These are phyloP conservation scores for Meteorus cinctellus DNA, from an alignment of 2,888 invertebrate species.

Conservation along the genomic window DNA sequence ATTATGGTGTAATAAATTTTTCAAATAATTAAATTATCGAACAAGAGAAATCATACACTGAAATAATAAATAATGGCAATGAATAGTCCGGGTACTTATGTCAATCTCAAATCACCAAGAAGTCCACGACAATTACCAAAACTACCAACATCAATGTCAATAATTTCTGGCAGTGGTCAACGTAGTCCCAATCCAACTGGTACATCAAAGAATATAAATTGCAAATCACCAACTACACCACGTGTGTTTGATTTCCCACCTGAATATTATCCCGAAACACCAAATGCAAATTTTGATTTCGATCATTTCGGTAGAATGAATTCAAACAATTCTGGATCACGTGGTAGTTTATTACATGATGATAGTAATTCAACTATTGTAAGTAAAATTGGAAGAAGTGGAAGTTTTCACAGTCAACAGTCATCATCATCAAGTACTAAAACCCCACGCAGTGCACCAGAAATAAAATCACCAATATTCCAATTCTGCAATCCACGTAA, in stretches of 20 bases:
- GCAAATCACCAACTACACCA: slow-evolving; percentile 77
- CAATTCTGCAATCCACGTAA: slow-evolving; percentile 64
- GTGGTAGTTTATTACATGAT: slow-evolving; percentile 46
- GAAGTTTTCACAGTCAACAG: slow-evolving; percentile 49
- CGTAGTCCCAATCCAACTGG: slow-evolving; percentile 74
- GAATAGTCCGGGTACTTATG: slow-evolving; percentile 77
- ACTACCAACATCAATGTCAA: slow-evolving; percentile 73
- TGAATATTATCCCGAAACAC: slow-evolving; percentile 60
- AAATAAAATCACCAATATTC: slow-evolving; percentile 56
- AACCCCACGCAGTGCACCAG: slow-evolving; percentile 52
- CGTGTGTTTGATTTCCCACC: slow-evolving; percentile 67
- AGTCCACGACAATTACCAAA: slow-evolving; percentile 77
- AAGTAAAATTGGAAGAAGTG: slow-evolving; percentile 44
- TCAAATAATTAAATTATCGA: background rate
- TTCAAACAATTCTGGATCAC: slow-evolving; percentile 43
- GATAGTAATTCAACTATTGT: slow-evolving; percentile 32
- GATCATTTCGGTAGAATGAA: slow-evolving; percentile 57
- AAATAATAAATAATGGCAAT: slow-evolving; percentile 74
- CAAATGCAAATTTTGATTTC: slow-evolving; percentile 63
- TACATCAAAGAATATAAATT: slow-evolving; percentile 74
- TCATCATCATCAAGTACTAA: slow-evolving; percentile 51
- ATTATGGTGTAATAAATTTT: background rate
- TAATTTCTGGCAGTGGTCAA: slow-evolving; percentile 74
- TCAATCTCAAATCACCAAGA: slow-evolving; percentile 76
- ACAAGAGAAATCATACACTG: background rate